Evolutionary conservation across 2,888 invertebrate species (phyloP), one percentile per base, ranked within the genome.

Genomic region (Pyrocoelia pectoralis): DNA sequence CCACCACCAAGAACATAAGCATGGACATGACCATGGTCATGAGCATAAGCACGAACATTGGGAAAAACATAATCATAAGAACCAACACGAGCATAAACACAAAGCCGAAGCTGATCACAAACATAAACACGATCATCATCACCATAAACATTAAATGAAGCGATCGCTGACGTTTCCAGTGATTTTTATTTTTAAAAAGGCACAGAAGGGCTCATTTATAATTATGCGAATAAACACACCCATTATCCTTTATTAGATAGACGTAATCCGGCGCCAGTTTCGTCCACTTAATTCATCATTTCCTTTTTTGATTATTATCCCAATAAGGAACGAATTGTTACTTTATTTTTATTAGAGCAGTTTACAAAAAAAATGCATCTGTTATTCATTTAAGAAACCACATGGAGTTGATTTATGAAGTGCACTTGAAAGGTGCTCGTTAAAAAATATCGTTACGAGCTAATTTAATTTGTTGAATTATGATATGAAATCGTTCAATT

Each of bases 181-280:
- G 15, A 40, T 40, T 40, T 13, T 14, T 40, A 14, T 2, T 5
- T 13, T 40, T 4, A 40, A 40, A n/a, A 43, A 17, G 43, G 43
- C 13, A 40, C 40, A 14, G 43, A 43, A 33, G 33, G 2, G n/a
- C 33, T 33, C 33, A 33, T 33, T 33, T 33, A 33, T 33, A 33
- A 46, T 46, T 17, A 46, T 18, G 46, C 46, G 17, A 41, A 53
- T 46, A 46, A 53, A 38, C 24, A 28, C 51, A 52, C 17, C 29
- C 48, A 18, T 52, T 58, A 18, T 59, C 29, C 38, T 14, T 17
- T 14, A 38, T 41, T 38, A 51, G 49, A 28, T 33, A 29, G 52
- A 46, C 53, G 59, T 59, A 53, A 53, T 59, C 17, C 46, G 59
- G 59, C 59, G 53, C 53, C 53, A 24, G n/a, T 29, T 59, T 14